These are phyloP conservation scores for Anticlea derivata DNA, from an alignment of 2,888 invertebrate genomes.

Conservation along the genomic window DNA sequence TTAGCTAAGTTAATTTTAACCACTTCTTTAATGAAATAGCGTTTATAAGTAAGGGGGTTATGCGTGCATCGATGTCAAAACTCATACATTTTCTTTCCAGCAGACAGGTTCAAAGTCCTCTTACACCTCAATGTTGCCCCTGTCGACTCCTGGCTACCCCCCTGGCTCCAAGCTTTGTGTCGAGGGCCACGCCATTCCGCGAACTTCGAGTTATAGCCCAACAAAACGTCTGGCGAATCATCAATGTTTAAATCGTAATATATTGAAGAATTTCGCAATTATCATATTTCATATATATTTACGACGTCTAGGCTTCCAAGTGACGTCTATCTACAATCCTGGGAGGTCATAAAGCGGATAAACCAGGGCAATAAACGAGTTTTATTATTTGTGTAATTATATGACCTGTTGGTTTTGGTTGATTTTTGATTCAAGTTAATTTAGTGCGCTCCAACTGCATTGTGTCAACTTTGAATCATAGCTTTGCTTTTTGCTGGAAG, in stretches of 20 bases:
- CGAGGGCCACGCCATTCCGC: slow-evolving; percentile 53
- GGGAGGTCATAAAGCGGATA: slow-evolving; percentile 75
- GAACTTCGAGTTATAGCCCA: slow-evolving; percentile 75
- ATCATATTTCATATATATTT: slow-evolving; percentile 83
- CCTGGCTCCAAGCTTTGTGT: slow-evolving; percentile 41
- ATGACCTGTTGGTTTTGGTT: slow-evolving; percentile 54
- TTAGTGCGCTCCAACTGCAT: not conserved
- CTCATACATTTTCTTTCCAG: no score
- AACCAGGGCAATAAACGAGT: slow-evolving; percentile 70
- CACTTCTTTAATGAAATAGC: no score
- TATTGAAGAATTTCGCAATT: slow-evolving; percentile 84
- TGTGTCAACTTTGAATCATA: slow-evolving; percentile 7
- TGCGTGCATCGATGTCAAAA: no score
- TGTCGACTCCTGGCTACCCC: slow-evolving; percentile 6
- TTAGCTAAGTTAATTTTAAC: no score
- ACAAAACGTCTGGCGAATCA: slow-evolving; percentile 81
- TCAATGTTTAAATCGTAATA: slow-evolving; percentile 83
- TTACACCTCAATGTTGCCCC: slow-evolving; percentile 5
- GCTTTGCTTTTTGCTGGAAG: not conserved
- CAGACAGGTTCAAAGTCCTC: no score
- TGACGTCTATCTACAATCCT: slow-evolving; percentile 75
- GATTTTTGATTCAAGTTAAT: slow-evolving; percentile 50
- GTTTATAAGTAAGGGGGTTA: no score
- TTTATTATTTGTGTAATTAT: slow-evolving; percentile 76
- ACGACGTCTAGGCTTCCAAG: slow-evolving; percentile 78